Base-by-base conservation (phyloP, 2,113 vertebrate species). In the Eleginops maclovinus region DNA sequence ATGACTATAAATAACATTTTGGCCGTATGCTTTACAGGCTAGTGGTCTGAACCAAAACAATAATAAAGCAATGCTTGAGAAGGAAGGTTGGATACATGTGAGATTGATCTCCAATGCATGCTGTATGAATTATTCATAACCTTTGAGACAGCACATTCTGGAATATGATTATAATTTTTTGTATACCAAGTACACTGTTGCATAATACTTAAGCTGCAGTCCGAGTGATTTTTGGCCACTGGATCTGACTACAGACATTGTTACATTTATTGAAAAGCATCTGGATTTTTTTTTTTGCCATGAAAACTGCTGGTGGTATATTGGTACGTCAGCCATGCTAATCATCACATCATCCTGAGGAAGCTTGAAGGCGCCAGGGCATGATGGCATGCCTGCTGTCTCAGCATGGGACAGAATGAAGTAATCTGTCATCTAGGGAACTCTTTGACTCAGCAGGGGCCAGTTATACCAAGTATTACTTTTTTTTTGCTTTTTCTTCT, bases 371-470 rank as follows among this genome's bases (percentile, higher is more conserved):
- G 14, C 15, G 28, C 78, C 69, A 83, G 61, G 5, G 76, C 60
- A 86, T 83, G 85, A 88, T 80, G 85, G 22, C 66, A 78, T 56
- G 41, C 77, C 58, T 71, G 53, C 69, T 47, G 64, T 77, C 51
- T 24, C 74, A 68, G 53, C 55, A 47, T 78, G 65, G 62, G 82
- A 82, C 74, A 83, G 26, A 15, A 84, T 85, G 80, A 90, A 41
- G 63, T 87, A 60, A 91, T 81, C 67, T 50, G 41, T 58, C 51
- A 74, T 46, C 64, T n/a, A 58, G 64, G 54, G 81, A 74, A 59
- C 72, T 81, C 82, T 80, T 87, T 85, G 65, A 68, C 49, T 85
- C 81, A 75, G 81, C 83, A 79, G 71, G 26, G 19, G 43, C 16
- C 62, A 28, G 47, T 61, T 61, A 70, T 49, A 74, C 55, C 21